Percentiles rank a stretch among this genome's conserved stretches.
phyloP scores from a whole-genome alignment of 2,888 invertebrate genomes.

The Herminia tarsipennalis region DNA sequence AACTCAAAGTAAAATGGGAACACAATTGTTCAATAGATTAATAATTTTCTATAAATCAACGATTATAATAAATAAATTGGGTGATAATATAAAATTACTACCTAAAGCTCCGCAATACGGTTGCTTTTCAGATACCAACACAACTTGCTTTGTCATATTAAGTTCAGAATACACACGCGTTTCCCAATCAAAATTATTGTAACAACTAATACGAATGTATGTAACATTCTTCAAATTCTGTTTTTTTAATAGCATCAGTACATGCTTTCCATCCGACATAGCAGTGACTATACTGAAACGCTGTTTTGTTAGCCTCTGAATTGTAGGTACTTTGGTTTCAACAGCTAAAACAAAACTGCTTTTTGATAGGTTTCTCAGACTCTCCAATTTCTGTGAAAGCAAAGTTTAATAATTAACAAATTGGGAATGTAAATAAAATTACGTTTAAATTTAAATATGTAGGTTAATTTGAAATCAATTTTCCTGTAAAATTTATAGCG shows the following conservation, averaged over 20 bases:
- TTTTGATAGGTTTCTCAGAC: slow-evolving; percentile 39
- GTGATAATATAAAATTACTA: slow-evolving; percentile 30
- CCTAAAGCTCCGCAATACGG: slow-evolving; percentile 60
- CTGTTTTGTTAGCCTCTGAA: slow-evolving; percentile 42
- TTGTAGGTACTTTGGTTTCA: slow-evolving; percentile 47
- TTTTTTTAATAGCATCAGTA: slow-evolving; percentile 54
- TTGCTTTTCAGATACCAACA: slow-evolving; percentile 59
- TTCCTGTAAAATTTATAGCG: too few relatives aligned
- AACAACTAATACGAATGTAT: slow-evolving; percentile 52
- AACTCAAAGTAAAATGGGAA: too few relatives aligned
- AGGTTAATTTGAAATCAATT: too few relatives aligned
- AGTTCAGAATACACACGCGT: slow-evolving; percentile 51
- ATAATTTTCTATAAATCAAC: neutral
- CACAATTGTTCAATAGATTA: too few relatives aligned
- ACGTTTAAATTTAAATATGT: too few relatives aligned
- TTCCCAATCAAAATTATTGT: slow-evolving; percentile 59
- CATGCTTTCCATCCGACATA: slow-evolving; percentile 52
- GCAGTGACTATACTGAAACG: slow-evolving; percentile 53
- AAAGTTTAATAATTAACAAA: slow-evolving; percentile 1
- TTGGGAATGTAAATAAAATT: too few relatives aligned
- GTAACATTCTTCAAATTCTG: slow-evolving; percentile 30
- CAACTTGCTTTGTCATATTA: slow-evolving; percentile 48
- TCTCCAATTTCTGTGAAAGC: slow-evolving; percentile 56
- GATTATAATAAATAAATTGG: too few relatives aligned
- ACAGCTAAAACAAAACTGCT: slow-evolving; percentile 54